phyloP scores from a whole-genome alignment of 2,113 vertebrate species.

The Puma concolor region DNA sequence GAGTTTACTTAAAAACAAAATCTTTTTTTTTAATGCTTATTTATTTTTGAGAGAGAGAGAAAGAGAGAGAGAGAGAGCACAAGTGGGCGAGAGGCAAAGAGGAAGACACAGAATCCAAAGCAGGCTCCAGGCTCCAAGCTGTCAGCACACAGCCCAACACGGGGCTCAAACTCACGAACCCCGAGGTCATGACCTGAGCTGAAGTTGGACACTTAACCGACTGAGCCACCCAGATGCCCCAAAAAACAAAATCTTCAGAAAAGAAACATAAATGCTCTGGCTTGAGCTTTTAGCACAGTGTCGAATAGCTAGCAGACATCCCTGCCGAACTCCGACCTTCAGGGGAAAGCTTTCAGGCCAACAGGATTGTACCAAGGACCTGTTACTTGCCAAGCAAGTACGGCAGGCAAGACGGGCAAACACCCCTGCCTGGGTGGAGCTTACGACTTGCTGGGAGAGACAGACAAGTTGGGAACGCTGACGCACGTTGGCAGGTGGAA shows the following conservation, averaged over 20 bases:
- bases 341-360: not conserved
- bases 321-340: not conserved
- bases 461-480: no score
- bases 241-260: not conserved
- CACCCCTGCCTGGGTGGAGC: not conserved
- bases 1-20: not conserved
- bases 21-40: not conserved
- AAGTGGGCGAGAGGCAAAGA: no score
- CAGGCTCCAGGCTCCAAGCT: no score
- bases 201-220: no score
- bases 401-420: not conserved
- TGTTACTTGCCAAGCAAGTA: not conserved
- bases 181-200: no score
- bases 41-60: no score
- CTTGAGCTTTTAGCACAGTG: not conserved
- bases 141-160: no score
- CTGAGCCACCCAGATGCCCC: no score
- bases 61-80: no score
- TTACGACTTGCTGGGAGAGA: fast-evolving
- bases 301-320: not conserved
- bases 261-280: not conserved
- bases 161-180: no score
- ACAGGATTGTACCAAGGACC: not conserved
- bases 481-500: not conserved
- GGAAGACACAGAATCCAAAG: no score